Evolutionary conservation across 2,888 invertebrate species (phyloP).

Genomic region (Macrophya annulata): DNA sequence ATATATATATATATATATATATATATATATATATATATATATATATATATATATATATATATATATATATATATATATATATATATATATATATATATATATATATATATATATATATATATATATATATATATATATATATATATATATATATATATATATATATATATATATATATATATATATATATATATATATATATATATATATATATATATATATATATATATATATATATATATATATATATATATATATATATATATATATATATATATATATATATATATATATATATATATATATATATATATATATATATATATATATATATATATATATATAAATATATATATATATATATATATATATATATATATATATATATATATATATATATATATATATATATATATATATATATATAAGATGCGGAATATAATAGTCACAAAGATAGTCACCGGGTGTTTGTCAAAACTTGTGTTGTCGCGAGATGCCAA

Average conservation of each 20-base stretch:
- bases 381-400: no score
- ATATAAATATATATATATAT: no score
- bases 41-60: no score
- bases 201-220: background rate
- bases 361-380: background rate
- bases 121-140: no score
- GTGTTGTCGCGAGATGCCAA: background rate
- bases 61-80: background rate
- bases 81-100: no score
- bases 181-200: no score
- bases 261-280: background rate
- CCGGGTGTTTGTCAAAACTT: background rate
- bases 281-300: no score
- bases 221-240: no score
- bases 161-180: background rate
- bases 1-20: background rate
- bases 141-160: no score
- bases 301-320: background rate
- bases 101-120: background rate
- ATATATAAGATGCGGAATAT: background rate
- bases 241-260: no score
- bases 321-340: no score
- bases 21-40: no score
- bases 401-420: background rate
- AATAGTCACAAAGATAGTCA: slow-evolving; percentile 19